Percentiles rank a stretch among this genome's conserved stretches.
Conservation (phyloP, 2,113 vertebrate genomes). For the Mesoclemmys tuberculata region DNA sequence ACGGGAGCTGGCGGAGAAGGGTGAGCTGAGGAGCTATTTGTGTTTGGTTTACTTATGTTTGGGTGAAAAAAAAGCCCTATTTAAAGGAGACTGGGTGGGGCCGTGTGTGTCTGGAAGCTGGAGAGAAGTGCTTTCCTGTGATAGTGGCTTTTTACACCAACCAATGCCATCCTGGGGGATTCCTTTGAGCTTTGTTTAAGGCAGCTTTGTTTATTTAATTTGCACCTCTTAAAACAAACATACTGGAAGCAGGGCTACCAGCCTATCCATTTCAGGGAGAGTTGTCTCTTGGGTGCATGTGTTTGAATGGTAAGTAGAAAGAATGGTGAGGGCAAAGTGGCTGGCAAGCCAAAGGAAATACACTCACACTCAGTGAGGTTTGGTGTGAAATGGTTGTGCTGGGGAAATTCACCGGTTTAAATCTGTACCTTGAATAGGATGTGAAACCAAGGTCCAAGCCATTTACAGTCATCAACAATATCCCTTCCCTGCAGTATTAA, state of each 20-base stretch:
- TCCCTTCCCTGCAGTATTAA: background rate
- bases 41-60: too few relatives aligned
- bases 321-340: rapidly evolving
- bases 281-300: background rate
- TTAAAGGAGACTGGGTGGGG: too few relatives aligned
- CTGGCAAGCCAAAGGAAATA: background rate
- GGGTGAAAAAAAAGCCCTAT: too few relatives aligned
- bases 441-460: background rate
- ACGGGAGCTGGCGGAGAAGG: too few relatives aligned
- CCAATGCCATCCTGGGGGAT: too few relatives aligned
- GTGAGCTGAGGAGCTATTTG: too few relatives aligned
- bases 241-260: background rate
- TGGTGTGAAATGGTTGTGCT: background rate
- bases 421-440: background rate
- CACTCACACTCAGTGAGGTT: background rate
- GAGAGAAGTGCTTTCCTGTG: too few relatives aligned
- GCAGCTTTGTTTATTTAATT: background rate
- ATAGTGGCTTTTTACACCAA: too few relatives aligned
- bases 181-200: too few relatives aligned
- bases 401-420: background rate
- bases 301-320: background rate
- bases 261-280: rapidly evolving
- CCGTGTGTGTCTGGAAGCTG: too few relatives aligned
- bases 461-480: background rate
- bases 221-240: background rate